Evolutionary conservation across 2,888 invertebrate species (phyloP), one percentile per base, ranked within the genome.

Genomic region (Nomada fabriciana): DNA sequence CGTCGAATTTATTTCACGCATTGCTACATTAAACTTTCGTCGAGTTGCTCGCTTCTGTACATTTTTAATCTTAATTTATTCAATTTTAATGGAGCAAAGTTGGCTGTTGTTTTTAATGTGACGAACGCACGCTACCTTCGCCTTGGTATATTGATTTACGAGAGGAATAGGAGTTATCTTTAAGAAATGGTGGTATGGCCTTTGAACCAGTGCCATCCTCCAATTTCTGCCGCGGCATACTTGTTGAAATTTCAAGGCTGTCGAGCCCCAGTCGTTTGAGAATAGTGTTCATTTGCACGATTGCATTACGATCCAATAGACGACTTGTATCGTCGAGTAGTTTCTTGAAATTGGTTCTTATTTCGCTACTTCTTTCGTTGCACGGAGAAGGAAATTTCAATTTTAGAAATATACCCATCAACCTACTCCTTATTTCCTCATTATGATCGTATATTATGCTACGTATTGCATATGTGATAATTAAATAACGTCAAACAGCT

Each of bases 191-290:
- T 15, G 11, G 18, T 47, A 23, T 47, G 63, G 23, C 15, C 43
- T 23, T 59, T 63, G 78, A 78, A 72, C 64, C 52, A 11, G 20
- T 67, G 67, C 55, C 80, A 76, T 50, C 25, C 64, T 68, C 42
- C 50, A 47, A 64, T 50, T 25, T 50, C 64, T 7, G 47, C 5
- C 25, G 18, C 65, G 60, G 25, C 72, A 23, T 29, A 72, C 55
- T 72, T 76, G 76, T 76, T 80, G 57, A 78, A 67, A 63, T 77
- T 53, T 72, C 71, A 71, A 61, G 67, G 78, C 42, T 29, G 25
- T 1, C 50, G 15, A 53, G 47, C 18, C 68, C 60, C 77, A 42
- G 72, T 78, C 76, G 57, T 42, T 71, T 68, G 42, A 43, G 57
- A 61, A 43, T 67, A 65, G 13, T 20, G 42, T 61, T 23, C 29